phyloP scores from a whole-genome alignment of 2,888 invertebrate species.

The Diplolepis rosae region DNA sequence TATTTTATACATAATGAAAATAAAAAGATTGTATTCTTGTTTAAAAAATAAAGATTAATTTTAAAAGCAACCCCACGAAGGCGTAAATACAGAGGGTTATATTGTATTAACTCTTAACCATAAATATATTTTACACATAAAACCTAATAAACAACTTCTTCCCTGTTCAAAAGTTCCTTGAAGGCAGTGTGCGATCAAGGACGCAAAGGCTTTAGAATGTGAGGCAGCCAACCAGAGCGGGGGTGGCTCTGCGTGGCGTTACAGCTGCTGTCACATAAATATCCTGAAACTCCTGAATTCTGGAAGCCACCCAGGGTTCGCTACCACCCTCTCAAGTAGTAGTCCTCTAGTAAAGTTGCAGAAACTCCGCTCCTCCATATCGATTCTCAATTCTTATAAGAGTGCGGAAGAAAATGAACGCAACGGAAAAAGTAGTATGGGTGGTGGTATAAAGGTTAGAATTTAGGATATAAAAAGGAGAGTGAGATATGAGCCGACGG shows the following conservation, averaged over 20 bases:
- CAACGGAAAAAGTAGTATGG: slow-evolving; percentile 1
- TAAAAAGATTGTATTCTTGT: too few relatives aligned
- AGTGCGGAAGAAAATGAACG: slow-evolving; percentile 29
- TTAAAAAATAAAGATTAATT: too few relatives aligned
- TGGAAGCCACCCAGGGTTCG: slow-evolving; percentile 54
- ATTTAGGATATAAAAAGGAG: not conserved
- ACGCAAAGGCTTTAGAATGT: slow-evolving; percentile 53
- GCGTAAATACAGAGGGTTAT: not conserved
- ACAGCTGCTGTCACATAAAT: slow-evolving; percentile 72
- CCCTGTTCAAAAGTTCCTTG: not conserved
- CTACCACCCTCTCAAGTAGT: slow-evolving; percentile 42
- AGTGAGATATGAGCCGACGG: not conserved
- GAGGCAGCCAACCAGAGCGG: slow-evolving; percentile 49
- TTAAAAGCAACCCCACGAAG: too few relatives aligned
- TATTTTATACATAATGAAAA: too few relatives aligned
- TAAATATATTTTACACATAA: not conserved
- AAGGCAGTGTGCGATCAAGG: not conserved
- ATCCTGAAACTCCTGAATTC: slow-evolving; percentile 69
- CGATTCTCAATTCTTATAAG: slow-evolving; percentile 68
- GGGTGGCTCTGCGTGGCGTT: slow-evolving; percentile 56
- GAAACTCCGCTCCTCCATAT: slow-evolving; percentile 64
- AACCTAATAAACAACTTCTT: not conserved
- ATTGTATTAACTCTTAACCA: not conserved
- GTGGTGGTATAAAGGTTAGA: not conserved
- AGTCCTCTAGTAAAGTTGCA: slow-evolving; percentile 62